Conservation (phyloP, 2,113 vertebrate species). For the Hypanus sabinus region DNA sequence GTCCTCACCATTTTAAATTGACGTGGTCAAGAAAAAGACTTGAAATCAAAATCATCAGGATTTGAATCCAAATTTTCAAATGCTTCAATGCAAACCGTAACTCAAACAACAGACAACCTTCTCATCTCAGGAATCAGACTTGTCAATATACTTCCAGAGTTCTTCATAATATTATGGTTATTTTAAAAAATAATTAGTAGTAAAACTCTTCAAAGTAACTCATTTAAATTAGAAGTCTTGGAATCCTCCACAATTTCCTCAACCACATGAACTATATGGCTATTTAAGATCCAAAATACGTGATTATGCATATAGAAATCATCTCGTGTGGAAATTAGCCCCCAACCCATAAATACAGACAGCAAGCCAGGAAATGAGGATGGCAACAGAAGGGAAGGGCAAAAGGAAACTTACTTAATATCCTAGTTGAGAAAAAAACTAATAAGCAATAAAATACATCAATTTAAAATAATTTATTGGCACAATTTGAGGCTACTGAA, state of each 20-base stretch:
- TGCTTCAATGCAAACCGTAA: not conserved
- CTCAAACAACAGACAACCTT: too few relatives aligned
- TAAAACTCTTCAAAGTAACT: not conserved
- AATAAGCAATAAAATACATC: not conserved
- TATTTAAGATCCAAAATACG: not conserved
- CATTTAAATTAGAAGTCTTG: not conserved
- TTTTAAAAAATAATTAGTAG: not conserved
- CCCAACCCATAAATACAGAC: not conserved
- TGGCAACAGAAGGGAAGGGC: not conserved
- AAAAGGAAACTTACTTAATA: not conserved
- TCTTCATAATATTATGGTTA: not conserved
- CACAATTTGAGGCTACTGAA: not conserved
- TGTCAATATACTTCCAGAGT: not conserved
- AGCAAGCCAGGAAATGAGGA: not conserved
- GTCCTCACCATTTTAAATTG: not conserved
- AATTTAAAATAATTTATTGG: not conserved
- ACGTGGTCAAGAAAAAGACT: not conserved
- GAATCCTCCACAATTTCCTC: not conserved
- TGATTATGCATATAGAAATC: not conserved
- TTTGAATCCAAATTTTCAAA: not conserved
- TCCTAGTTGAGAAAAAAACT: not conserved
- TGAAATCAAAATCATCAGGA: not conserved
- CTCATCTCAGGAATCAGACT: not conserved
- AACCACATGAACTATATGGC: not conserved
- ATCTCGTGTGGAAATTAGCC: not conserved